Evolutionary conservation across 1,140 invertebrate species (phyloP).

Genomic region (Colletes latitarsis): DNA sequence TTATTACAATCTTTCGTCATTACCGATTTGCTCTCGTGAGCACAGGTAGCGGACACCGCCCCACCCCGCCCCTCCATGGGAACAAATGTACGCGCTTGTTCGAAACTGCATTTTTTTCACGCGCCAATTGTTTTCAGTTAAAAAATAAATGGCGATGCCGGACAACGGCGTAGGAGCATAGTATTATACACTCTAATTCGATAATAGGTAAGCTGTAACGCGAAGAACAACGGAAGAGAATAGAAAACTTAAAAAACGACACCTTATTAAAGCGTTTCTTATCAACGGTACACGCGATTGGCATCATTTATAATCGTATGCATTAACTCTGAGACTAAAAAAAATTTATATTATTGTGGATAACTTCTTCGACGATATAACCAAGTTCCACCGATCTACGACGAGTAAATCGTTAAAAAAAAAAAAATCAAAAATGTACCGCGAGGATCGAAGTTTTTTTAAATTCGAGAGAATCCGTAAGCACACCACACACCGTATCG

Average conservation of each 20-base stretch:
- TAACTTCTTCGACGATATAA: not conserved
- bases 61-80: not conserved
- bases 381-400: too few relatives aligned
- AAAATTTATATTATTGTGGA: too few relatives aligned
- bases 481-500: constrained; percentile 7
- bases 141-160: not conserved
- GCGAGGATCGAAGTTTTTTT: too few relatives aligned
- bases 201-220: too few relatives aligned
- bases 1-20: constrained; percentile 71
- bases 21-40: constrained; percentile 52
- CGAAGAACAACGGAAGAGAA: too few relatives aligned
- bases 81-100: not conserved
- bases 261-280: not conserved
- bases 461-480: not conserved
- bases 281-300: not conserved
- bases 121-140: not conserved
- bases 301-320: too few relatives aligned
- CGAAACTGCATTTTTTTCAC: too few relatives aligned
- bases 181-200: not conserved
- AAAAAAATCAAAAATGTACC: too few relatives aligned
- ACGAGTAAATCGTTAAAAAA: too few relatives aligned
- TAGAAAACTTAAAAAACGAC: too few relatives aligned
- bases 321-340: too few relatives aligned
- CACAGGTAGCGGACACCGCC: constrained; percentile 31
- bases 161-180: not conserved